These are phyloP conservation scores for Buceros bicornis DNA, from an alignment of 2,797 vertebrate species.

Conservation along the genomic window DNA sequence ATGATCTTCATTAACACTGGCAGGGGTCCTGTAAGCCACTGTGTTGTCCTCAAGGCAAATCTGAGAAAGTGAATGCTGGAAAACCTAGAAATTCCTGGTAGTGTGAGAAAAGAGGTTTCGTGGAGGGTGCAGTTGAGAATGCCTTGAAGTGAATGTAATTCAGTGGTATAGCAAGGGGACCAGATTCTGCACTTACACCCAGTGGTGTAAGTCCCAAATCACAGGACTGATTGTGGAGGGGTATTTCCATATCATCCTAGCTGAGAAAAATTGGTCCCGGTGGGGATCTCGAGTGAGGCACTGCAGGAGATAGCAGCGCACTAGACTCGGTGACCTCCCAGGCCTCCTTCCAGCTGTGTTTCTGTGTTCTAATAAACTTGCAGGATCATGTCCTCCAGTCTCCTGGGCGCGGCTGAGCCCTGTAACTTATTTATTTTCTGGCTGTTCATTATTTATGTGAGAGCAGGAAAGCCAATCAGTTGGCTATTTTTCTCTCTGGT, in stretches of 20 bases:
- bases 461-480: background rate
- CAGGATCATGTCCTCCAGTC: constrained; percentile 49
- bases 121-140: background rate
- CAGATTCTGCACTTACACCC: background rate
- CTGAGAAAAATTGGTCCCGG: constrained; percentile 1
- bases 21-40: background rate
- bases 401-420: background rate
- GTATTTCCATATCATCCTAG: constrained; percentile 3
- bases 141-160: background rate
- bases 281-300: background rate
- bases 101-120: background rate
- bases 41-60: background rate
- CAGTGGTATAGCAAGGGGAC: background rate
- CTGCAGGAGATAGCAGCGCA: background rate
- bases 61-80: background rate
- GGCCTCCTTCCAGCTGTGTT: constrained; percentile 44
- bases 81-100: background rate
- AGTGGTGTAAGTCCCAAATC: background rate
- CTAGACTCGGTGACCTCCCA: background rate
- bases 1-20: background rate
- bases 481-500: constrained; percentile 6
- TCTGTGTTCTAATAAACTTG: constrained; percentile 51
- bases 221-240: background rate
- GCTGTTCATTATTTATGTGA: constrained; percentile 56
- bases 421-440: constrained; percentile 54